Evolutionary conservation across 1,140 invertebrate species (phyloP).

Genomic region (Ceratosolen solmsi): DNA sequence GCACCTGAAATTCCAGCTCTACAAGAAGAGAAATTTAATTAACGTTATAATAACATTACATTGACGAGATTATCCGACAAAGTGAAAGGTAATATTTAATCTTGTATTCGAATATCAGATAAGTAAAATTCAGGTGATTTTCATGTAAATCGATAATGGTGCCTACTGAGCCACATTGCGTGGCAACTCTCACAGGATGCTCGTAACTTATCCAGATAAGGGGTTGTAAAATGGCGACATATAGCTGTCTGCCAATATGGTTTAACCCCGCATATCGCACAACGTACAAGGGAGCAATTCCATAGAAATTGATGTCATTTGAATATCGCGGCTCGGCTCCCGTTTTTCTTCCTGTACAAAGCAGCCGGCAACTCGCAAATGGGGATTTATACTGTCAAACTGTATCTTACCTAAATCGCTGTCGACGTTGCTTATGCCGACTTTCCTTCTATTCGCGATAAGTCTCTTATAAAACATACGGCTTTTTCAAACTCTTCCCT

Average conservation of each 20-base stretch:
- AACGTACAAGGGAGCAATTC: constrained; percentile 66
- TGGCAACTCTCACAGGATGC: constrained; percentile 52
- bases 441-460: background rate
- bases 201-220: constrained; percentile 71
- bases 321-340: constrained; percentile 64
- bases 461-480: background rate
- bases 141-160: background rate
- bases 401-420: background rate
- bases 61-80: background rate
- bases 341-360: background rate
- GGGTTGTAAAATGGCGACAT: constrained; percentile 70
- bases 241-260: constrained; percentile 70
- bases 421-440: background rate
- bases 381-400: background rate
- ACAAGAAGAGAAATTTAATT: too few relatives aligned
- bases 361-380: background rate
- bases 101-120: background rate
- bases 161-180: constrained; percentile 16
- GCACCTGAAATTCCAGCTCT: too few relatives aligned
- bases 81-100: background rate
- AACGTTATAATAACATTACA: too few relatives aligned
- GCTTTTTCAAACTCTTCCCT: too few relatives aligned
- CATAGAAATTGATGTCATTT: constrained; percentile 71
- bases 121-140: background rate
- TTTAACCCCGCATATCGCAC: constrained; percentile 59